Base-by-base conservation (phyloP, 2,113 vertebrate species). In the Parus major region DNA sequence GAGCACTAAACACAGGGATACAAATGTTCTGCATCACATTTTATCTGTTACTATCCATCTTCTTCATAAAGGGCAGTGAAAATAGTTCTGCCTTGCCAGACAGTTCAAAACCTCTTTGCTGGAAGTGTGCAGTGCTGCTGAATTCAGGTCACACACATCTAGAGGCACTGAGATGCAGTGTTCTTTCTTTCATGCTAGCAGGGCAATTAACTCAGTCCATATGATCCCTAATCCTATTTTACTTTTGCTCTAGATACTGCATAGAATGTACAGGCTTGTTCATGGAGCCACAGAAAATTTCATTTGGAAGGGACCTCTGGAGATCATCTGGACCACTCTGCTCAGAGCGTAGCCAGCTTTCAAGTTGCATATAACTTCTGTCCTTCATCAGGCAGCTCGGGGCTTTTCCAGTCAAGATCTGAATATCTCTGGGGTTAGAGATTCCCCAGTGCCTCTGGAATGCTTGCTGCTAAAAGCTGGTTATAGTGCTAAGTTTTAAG, bases 61-160 rank as follows among this genome's bases (percentile, higher is more conserved):
- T 92, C 72, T 78, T 92, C 69, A 53, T 61, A 75, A 96, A 92
- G 35, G 41, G 36, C 60, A 88, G 24, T 33, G 52, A 76, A 92
- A 90, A 82, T 21, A 86, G 72, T 81, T 94, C 57, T 78, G 72
- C n/a, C 72, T 93, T 93, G 72, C 35, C 79, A 95, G 90, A 92
- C 79, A 71, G 76, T 68, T 94, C 80, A 90, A 92, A 95, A 86
- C 28, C 35, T 70, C 52, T 94, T 77, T 69, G 44, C 53, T 81
- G 36, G 53, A 88, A 61, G 17, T 78, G 91, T 91, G 66, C 69
- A 46, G 31, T 57, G 60, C 65, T 92, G 71, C 56, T 94, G 85
- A 86, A 95, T 95, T 94, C 90, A 93, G 90, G 85, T 92, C 85
- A 86, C 61, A 86, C 22, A 56, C 64, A 82, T 92, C 65, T 87